phyloP scores from a whole-genome alignment of 2,888 invertebrate genomes.

The Nysson spinosus region DNA sequence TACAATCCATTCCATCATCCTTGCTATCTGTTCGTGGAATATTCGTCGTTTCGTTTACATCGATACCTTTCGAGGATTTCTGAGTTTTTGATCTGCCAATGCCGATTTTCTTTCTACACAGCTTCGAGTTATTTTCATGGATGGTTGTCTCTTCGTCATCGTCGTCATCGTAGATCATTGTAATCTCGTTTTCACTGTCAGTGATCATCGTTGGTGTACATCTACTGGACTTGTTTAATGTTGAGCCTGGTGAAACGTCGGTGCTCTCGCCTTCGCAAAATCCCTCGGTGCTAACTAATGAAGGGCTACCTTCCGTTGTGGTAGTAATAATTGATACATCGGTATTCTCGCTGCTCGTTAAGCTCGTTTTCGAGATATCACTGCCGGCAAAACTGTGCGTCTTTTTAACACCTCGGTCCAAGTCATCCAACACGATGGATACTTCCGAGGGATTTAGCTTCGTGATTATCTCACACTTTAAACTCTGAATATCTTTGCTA shows the following conservation, averaged over 20 bases:
- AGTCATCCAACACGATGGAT: constrained; percentile 36
- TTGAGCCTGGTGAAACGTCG: constrained; percentile 72
- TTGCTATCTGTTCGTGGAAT: constrained; percentile 71
- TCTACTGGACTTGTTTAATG: constrained; percentile 69
- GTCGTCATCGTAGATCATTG: constrained; percentile 43
- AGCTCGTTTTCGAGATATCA: constrained; percentile 79
- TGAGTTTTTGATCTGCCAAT: constrained; percentile 30
- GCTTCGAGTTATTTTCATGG: constrained; percentile 15
- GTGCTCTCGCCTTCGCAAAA: constrained; percentile 75
- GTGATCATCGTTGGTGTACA: constrained; percentile 63
- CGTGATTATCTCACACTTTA: constrained; percentile 73
- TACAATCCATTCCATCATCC: constrained; percentile 75
- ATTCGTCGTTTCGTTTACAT: constrained; percentile 19
- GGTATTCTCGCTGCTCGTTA: constrained; percentile 83
- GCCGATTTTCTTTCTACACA: constrained; percentile 21
- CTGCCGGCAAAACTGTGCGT: constrained; percentile 74
- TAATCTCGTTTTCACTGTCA: constrained; percentile 66
- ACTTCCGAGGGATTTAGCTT: constrained; percentile 59
- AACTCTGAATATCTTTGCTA: constrained; percentile 69
- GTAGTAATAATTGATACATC: constrained; percentile 84
- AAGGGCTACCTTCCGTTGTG: constrained; percentile 79
- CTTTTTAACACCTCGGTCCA: constrained; percentile 66
- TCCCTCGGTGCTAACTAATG: constrained; percentile 73
- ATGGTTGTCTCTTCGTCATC: constrained; percentile 44
- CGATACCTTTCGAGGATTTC: constrained; percentile 17